Percentiles rank a stretch among this genome's conserved stretches.
Evolutionary conservation across 2,888 invertebrate species (phyloP).

Genomic region (Nemoura dubitans): DNA sequence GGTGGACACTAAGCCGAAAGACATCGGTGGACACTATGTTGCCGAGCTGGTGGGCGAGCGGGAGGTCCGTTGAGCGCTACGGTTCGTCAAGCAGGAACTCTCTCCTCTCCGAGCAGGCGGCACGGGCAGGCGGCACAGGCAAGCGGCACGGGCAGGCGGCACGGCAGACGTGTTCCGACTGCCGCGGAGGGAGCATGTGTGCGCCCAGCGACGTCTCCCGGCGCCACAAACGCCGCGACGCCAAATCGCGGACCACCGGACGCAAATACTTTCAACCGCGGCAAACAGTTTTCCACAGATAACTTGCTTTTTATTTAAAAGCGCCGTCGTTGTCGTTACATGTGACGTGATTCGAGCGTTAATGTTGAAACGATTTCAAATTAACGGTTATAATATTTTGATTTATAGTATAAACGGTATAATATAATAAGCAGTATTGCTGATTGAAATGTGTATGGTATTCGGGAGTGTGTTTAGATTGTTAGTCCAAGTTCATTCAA

Average conservation of each 20-base stretch:
- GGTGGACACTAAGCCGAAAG: too few species aligned
- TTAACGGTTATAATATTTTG: slow-evolving; percentile 20
- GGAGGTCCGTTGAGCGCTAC: too few species aligned
- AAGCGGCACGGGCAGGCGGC: background rate
- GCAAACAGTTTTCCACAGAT: background rate
- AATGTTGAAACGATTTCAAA: background rate
- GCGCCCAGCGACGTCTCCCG: background rate
- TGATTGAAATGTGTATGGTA: slow-evolving; percentile 36
- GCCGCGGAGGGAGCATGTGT: background rate
- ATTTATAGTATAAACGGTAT: slow-evolving; percentile 28
- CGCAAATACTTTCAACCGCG: background rate
- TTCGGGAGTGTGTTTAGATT: background rate
- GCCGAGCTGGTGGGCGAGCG: too few species aligned
- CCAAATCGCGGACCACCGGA: background rate
- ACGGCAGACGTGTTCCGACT: background rate
- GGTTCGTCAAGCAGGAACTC: too few species aligned
- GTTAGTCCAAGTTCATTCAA: background rate
- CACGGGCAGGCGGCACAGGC: background rate
- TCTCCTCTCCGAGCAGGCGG: too few species aligned
- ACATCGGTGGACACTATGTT: too few species aligned
- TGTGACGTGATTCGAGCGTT: background rate
- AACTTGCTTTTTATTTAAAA: background rate
- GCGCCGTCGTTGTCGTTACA: background rate
- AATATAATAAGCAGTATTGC: background rate
- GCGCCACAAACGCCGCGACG: background rate